Evolutionary conservation across 1,140 invertebrate species (phyloP).

Genomic region (Ceratosolen solmsi): DNA sequence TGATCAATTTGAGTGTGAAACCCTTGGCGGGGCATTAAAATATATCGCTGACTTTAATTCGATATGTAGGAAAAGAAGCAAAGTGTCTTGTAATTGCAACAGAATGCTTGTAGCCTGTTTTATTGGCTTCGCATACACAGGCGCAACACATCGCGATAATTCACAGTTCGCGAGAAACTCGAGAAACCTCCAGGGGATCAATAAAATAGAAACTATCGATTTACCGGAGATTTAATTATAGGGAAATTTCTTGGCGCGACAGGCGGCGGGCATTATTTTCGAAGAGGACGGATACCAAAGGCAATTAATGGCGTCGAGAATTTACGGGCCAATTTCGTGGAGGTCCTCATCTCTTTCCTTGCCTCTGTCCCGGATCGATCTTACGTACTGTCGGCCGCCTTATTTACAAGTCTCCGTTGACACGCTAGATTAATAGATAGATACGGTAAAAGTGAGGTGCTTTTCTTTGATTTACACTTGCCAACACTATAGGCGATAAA

Average conservation of each 20-base stretch:
- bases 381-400: neutral
- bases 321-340: slow-evolving; percentile 48
- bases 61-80: slow-evolving; percentile 26
- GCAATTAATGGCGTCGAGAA: slow-evolving; percentile 26
- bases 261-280: slow-evolving; percentile 31
- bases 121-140: slow-evolving; percentile 25
- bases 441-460: slow-evolving; percentile 8
- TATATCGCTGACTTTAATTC: slow-evolving; percentile 40
- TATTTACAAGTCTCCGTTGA: neutral
- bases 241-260: slow-evolving; percentile 34
- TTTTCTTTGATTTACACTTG: slow-evolving; percentile 26
- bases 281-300: neutral
- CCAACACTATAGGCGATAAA: neutral
- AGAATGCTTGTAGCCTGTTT: slow-evolving; percentile 41
- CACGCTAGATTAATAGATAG: slow-evolving; percentile 32
- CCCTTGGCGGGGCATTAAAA: slow-evolving; percentile 9
- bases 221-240: slow-evolving; percentile 44
- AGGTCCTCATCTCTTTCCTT: slow-evolving; percentile 27
- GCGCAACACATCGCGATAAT: slow-evolving; percentile 36
- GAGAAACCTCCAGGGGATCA: neutral
- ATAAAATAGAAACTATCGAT: slow-evolving; percentile 39
- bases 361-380: slow-evolving; percentile 1
- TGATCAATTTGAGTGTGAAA: slow-evolving; percentile 37
- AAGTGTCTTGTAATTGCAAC: slow-evolving; percentile 46
- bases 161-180: slow-evolving; percentile 17